Evolutionary conservation across 2,888 invertebrate genomes (phyloP), one percentile per base, ranked within the genome.

Genomic region (Dendrolimus houi): DNA sequence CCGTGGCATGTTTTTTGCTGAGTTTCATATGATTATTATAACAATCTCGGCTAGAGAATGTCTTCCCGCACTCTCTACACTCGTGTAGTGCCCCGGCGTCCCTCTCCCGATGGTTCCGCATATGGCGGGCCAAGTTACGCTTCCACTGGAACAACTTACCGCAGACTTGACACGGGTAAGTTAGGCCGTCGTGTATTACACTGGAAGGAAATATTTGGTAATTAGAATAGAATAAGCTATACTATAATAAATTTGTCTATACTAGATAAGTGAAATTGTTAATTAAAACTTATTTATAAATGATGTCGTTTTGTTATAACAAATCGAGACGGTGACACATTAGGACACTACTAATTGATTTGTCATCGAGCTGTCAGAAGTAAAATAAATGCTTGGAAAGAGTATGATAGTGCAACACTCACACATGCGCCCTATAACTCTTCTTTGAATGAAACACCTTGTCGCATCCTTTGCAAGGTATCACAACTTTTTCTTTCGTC

Each of bases 101-200:
- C 0, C 75, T 59, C 61, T 87, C 87, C 2, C 81, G 66, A 58
- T 90, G 89, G 67, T 82, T 84, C n/a, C 87, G 71, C 1, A 79
- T 68, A 66, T 89, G 89, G 0, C 89, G 71, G 0, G 88, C 81
- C 0, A 90, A 73, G 68, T 90, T 90, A 0, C 89, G 70, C 57
- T 88, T 88, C 89, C 89, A 90, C 52, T 84, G 85, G 76, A 90
- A 90, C 60, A 81, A 71, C 54, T 88, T 90, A 17, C 88, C 88
- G 71, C 89, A 90, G 0, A 77, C 78, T 0, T 84, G 85, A 8
- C 89, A 90, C 0, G 87, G 88, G 66, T 88, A 88, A 0, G 77
- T 74, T 0, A 82, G 57, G 0, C 89, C 89, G 55, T 87, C 75
- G 78, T 90, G 89, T 55, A 89, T 86, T 0, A 88, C 89, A 0